phyloP scores from a whole-genome alignment of 2,113 vertebrate genomes.

The Gnathonemus echidnorhynchus region DNA sequence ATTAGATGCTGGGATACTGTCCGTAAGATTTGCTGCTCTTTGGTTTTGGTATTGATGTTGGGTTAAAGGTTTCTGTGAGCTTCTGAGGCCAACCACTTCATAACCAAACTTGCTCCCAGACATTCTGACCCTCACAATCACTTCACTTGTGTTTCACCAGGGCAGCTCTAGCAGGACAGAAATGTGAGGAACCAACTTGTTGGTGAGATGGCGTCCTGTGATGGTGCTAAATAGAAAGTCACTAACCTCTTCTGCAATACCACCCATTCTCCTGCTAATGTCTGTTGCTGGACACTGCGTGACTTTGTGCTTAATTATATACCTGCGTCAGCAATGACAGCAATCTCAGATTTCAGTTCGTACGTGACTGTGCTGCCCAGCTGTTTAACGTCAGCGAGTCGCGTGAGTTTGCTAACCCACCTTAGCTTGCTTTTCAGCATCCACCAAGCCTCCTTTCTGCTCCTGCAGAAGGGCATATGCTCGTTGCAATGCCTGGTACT shows the following conservation, averaged over 20 bases:
- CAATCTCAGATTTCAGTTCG: background rate
- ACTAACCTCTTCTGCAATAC: background rate
- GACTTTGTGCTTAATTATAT: background rate
- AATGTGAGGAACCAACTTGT: background rate
- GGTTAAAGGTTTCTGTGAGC: background rate
- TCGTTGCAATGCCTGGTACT: slow-evolving; percentile 94
- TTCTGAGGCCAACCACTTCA: background rate
- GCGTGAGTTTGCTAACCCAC: slow-evolving; percentile 44
- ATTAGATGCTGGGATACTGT: background rate
- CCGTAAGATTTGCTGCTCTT: background rate
- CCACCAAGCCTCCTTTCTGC: slow-evolving; percentile 86
- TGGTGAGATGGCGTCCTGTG: background rate
- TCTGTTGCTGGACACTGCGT: background rate
- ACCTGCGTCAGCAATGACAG: background rate
- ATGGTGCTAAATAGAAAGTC: background rate
- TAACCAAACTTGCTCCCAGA: background rate
- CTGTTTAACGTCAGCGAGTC: background rate
- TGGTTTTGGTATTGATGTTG: background rate
- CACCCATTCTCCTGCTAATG: background rate
- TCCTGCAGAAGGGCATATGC: slow-evolving; percentile 94
- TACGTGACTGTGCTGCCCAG: background rate
- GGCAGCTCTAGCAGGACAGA: background rate
- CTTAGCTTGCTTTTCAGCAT: slow-evolving; percentile 93
- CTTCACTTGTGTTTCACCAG: background rate
- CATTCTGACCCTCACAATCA: background rate